A percentile compares a stretch with the other conserved stretches of the same genome.
phyloP scores from a whole-genome alignment of 2,113 vertebrate species.

The human (Homo sapiens) region GRCh38 chr13:26200501-26201000 shows the following conservation, averaged over 20 bases:
- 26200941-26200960: background rate
- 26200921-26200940: background rate
- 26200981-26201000: background rate
- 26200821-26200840: background rate
- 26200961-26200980: background rate
- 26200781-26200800: background rate
- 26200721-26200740: background rate
- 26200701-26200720: background rate
- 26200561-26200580: no score
- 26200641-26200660: no score
- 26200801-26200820: background rate
- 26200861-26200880: background rate
- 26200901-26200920: background rate
- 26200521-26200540: no score
- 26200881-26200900: background rate
- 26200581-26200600: no score
- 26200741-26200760: background rate
- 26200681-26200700: no score
- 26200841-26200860: background rate
- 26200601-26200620: no score
- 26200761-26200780: background rate
- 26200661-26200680: no score
- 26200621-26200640: no score
- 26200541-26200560: no score
- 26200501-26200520: no score